Conservation (phyloP, 2,113 vertebrate genomes). For the Todiramphus saurophagus region DNA sequence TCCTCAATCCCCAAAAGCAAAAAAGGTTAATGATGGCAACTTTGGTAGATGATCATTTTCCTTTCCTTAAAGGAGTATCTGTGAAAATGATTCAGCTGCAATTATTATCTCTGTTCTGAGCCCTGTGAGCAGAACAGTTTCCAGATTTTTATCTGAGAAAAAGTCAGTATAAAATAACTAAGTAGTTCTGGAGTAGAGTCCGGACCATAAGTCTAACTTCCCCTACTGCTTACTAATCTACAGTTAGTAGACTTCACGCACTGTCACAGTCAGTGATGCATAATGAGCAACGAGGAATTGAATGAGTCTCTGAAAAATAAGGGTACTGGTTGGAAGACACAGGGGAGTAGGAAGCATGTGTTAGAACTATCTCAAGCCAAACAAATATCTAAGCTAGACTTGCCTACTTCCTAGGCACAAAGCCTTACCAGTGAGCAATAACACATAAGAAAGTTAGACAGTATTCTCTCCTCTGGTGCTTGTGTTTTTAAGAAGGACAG, state of each 20-base stretch:
- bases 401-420: neutral
- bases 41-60: neutral
- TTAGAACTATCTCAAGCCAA: neutral
- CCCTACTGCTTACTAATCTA: neutral
- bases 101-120: conserved; percentile 10
- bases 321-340: neutral
- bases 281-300: neutral
- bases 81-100: conserved; percentile 26
- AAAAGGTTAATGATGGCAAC: conserved; percentile 44
- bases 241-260: neutral
- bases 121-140: neutral
- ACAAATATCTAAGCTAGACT: neutral
- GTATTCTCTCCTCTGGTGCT: fast-evolving
- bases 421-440: neutral
- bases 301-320: neutral
- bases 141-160: conserved; percentile 7
- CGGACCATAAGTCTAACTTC: neutral
- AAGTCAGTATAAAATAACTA: neutral
- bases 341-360: neutral
- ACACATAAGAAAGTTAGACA: neutral
- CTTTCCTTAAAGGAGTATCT: neutral
- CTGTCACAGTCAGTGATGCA: neutral
- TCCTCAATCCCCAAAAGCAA: neutral
- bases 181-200: neutral
- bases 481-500: neutral